These are phyloP conservation scores for Cotesia vestalis DNA, from an alignment of 1,140 invertebrate species.

Conservation along the genomic window DNA sequence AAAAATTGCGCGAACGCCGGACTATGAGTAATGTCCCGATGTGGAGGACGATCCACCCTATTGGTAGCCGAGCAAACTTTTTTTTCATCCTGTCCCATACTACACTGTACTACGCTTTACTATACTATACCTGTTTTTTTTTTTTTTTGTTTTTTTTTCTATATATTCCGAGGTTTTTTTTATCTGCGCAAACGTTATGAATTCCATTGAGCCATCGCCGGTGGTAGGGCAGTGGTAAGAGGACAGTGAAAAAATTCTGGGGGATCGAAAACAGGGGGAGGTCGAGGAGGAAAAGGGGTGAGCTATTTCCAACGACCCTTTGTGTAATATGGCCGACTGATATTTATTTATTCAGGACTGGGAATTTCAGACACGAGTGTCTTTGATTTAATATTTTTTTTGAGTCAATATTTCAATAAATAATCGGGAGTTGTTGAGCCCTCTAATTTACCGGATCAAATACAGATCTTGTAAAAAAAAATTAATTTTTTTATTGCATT, in stretches of 20 bases:
- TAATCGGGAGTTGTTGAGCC: neutral
- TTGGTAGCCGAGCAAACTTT: slow-evolving; percentile 34
- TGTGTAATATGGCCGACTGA: slow-evolving; percentile 31
- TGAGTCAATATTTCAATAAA: neutral
- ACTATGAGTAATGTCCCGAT: slow-evolving; percentile 63
- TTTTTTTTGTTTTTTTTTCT: slow-evolving; percentile 50
- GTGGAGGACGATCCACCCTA: slow-evolving; percentile 46
- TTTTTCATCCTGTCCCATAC: neutral
- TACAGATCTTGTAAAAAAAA: too few species aligned
- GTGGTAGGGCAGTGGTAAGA: slow-evolving; percentile 29
- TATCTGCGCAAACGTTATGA: slow-evolving; percentile 54
- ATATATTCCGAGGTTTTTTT: slow-evolving; percentile 11
- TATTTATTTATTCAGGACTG: slow-evolving; percentile 38
- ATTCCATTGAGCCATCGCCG: slow-evolving; percentile 59
- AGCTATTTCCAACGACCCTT: slow-evolving; percentile 17
- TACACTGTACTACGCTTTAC: neutral
- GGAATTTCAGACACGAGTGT: slow-evolving; percentile 24
- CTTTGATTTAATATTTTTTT: slow-evolving; percentile 22
- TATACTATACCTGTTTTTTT: slow-evolving; percentile 27
- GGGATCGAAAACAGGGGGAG: neutral
- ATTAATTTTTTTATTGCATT: too few species aligned
- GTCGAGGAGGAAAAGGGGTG: slow-evolving; percentile 5
- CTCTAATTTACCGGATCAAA: too few species aligned
- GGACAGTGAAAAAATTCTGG: slow-evolving; percentile 11
- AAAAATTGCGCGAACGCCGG: slow-evolving; percentile 62